Evolutionary conservation across 2,113 vertebrate species (phyloP).

Genomic region (Chamaetylas fuelleborni): DNA sequence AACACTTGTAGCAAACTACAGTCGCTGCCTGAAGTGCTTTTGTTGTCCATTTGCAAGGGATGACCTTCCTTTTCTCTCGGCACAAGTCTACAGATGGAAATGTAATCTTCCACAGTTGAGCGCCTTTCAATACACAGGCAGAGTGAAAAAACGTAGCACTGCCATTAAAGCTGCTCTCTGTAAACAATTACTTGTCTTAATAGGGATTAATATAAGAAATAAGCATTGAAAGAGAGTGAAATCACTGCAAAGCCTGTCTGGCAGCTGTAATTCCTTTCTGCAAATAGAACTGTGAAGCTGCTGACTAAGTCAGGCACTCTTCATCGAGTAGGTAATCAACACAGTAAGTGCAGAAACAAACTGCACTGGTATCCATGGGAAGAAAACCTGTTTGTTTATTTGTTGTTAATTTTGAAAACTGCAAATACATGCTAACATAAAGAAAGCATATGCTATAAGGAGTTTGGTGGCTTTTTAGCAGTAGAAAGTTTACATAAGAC

Average conservation of each 20-base stretch:
- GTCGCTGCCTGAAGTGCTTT: not conserved
- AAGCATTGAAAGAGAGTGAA: not conserved
- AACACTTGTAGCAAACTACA: not conserved
- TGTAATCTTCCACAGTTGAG: conserved; percentile 12
- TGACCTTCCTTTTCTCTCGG: conserved; percentile 15
- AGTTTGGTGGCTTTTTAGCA: not conserved
- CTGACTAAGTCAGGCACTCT: not conserved
- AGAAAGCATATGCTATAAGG: not conserved
- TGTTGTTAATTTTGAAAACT: not conserved
- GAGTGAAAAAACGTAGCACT: not conserved
- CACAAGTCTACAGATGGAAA: not conserved
- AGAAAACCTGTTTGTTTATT: not conserved
- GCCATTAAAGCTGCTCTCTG: not conserved
- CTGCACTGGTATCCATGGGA: not conserved
- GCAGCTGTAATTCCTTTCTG: not conserved
- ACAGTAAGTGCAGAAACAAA: not conserved
- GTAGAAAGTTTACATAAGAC: not conserved
- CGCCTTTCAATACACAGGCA: not conserved
- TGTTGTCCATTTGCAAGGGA: not conserved
- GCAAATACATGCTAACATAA: not conserved
- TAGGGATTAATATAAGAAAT: conserved; percentile 19
- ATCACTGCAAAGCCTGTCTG: not conserved
- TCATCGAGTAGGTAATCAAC: not conserved
- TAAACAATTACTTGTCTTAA: conserved; percentile 45
- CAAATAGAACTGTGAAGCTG: not conserved